A percentile compares a stretch with the other conserved stretches of the same genome.
Conservation (phyloP, 2,113 vertebrate species). For the Edolisoma coerulescens region DNA sequence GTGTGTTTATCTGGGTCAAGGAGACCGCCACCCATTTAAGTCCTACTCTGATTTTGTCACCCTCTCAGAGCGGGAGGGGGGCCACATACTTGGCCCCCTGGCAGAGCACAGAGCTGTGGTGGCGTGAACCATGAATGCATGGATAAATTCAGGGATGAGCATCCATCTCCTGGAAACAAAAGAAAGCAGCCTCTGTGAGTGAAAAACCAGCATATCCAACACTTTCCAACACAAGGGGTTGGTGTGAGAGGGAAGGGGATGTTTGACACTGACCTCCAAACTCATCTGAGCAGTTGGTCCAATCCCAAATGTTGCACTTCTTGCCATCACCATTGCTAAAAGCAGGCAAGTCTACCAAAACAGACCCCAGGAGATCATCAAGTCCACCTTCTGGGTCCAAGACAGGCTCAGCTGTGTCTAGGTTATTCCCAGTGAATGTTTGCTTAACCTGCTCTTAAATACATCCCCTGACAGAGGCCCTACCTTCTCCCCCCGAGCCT, state of each 20-base stretch:
- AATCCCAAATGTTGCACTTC: neutral
- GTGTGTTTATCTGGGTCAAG: neutral
- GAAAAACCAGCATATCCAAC: neutral
- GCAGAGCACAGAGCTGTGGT: neutral
- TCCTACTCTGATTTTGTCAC: neutral
- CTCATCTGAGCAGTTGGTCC: neutral
- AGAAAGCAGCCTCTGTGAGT: neutral
- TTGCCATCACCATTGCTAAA: neutral
- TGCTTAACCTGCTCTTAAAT: neutral
- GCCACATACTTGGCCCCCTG: fast-evolving
- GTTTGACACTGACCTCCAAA: neutral
- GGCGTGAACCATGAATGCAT: neutral
- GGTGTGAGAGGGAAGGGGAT: neutral
- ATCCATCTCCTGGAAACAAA: neutral
- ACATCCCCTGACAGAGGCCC: neutral
- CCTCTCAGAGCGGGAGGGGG: neutral
- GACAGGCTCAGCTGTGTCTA: neutral
- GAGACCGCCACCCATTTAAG: neutral
- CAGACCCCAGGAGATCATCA: neutral
- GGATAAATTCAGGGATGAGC: neutral
- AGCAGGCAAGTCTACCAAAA: neutral
- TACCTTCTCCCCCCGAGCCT: neutral
- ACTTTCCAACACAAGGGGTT: neutral
- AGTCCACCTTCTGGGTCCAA: neutral
- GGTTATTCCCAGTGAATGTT: neutral